Conservation (phyloP, 2,888 invertebrate genomes). For the Phalera bucephala region DNA sequence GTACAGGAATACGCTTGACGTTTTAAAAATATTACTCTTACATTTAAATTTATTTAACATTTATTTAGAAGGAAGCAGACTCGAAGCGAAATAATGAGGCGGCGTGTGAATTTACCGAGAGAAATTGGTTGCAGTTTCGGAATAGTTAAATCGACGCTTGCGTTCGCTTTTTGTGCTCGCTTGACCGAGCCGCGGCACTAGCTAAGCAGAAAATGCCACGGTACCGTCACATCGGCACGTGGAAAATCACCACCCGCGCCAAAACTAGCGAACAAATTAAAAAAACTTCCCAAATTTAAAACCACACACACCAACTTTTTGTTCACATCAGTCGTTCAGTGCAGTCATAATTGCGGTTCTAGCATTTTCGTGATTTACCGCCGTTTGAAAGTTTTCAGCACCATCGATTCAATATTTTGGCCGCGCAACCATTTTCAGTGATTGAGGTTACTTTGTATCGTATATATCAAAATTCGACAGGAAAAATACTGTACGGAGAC, state of each 20-base stretch:
- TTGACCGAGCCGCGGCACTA: conserved; percentile 42
- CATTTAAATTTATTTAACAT: conserved; percentile 73
- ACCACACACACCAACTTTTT: conserved; percentile 19
- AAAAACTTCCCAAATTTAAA: conserved; percentile 32
- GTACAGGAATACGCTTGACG: conserved; percentile 46
- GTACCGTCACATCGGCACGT: conserved; percentile 43
- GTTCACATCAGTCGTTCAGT: conserved; percentile 20
- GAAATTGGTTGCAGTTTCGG: conserved; percentile 23
- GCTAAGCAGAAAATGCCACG: conserved; percentile 50
- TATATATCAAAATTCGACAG: conserved; percentile 21
- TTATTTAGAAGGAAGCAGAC: conserved; percentile 57
- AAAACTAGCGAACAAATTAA: conserved; percentile 30
- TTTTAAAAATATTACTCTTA: conserved; percentile 70
- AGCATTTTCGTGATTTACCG: conserved; percentile 18
- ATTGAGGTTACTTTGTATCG: conserved; percentile 13
- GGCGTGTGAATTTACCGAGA: conserved; percentile 49
- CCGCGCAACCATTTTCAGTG: conserved; percentile 5
- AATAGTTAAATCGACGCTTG: conserved; percentile 38
- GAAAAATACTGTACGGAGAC: conserved; percentile 20
- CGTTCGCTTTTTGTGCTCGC: conserved; percentile 43
- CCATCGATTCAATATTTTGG: conserved; percentile 2
- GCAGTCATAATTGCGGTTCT: conserved; percentile 26
- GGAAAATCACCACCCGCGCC: conserved; percentile 4
- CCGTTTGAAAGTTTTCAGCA: conserved; percentile 13
- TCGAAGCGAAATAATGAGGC: conserved; percentile 73